Percentiles rank a stretch among this genome's conserved stretches.
These are phyloP conservation scores for Holacanthella duospinosa DNA, from an alignment of 2,888 invertebrate genomes.

Conservation along the genomic window DNA sequence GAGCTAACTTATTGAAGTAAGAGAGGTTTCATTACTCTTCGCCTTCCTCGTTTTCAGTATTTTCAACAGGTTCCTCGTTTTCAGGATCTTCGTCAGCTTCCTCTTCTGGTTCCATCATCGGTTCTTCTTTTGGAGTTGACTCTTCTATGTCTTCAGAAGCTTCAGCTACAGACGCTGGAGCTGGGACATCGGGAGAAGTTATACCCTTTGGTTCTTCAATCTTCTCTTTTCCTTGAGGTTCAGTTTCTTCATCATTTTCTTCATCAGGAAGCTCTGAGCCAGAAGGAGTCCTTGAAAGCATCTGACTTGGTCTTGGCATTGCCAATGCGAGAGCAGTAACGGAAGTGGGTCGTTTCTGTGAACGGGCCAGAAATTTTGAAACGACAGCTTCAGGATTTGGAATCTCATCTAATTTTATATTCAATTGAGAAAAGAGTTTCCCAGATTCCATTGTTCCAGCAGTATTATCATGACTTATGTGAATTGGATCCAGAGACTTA, in stretches of 20 bases:
- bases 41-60: too few species aligned
- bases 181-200: too few species aligned
- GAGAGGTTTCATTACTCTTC: too few species aligned
- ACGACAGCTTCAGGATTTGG: conserved; percentile 18
- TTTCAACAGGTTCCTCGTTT: background rate
- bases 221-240: background rate
- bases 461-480: conserved; percentile 18
- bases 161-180: too few species aligned
- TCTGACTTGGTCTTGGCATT: background rate
- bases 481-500: conserved; percentile 19
- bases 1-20: too few species aligned
- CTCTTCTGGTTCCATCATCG: too few species aligned
- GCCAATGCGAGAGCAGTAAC: background rate
- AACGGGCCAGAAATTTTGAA: conserved; percentile 25
- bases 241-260: too few species aligned
- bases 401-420: conserved; percentile 18
- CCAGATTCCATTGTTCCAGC: conserved; percentile 24
- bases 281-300: background rate
- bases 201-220: background rate
- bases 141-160: too few species aligned
- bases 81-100: background rate
- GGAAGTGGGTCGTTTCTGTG: conserved; percentile 11
- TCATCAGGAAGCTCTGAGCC: too few species aligned
- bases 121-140: too few species aligned
- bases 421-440: conserved; percentile 20